Percentiles rank a stretch among this genome's conserved stretches.
These are phyloP conservation scores for Crambe crambe DNA, from an alignment of 37 sponge, comb jelly and placozoan species.

Conservation along the genomic window DNA sequence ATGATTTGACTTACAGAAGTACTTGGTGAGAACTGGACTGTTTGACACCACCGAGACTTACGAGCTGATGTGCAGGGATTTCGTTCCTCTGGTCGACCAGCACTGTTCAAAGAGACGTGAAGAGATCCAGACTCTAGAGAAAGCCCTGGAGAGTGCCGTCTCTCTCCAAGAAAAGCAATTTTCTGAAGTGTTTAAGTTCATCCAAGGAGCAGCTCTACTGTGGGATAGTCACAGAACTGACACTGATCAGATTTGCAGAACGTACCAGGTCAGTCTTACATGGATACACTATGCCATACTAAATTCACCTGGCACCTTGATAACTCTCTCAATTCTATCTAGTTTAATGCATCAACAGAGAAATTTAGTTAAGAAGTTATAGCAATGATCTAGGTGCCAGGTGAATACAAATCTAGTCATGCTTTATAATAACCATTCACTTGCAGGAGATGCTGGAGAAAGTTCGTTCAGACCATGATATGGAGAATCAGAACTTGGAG, in stretches of 20 bases:
- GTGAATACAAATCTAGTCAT: too few relatives aligned
- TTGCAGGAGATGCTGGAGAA: constrained; percentile 59
- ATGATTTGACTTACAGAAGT: too few relatives aligned
- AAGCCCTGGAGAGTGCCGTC: constrained; percentile 27
- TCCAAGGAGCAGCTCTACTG: constrained; percentile 71
- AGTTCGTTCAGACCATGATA: constrained; percentile 59
- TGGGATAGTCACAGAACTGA: constrained; percentile 57
- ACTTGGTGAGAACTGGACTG: neutral
- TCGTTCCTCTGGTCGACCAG: constrained; percentile 66
- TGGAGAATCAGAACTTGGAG: constrained; percentile 76
- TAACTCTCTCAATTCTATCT: too few relatives aligned
- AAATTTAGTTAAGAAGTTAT: too few relatives aligned
- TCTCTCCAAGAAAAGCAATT: constrained; percentile 40
- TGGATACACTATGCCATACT: too few relatives aligned
- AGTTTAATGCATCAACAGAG: too few relatives aligned
- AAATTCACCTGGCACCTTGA: too few relatives aligned
- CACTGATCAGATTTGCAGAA: constrained; percentile 7
- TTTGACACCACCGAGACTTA: neutral
- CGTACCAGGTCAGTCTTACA: neutral
- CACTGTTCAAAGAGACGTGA: neutral
- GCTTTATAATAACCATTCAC: too few relatives aligned
- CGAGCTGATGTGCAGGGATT: constrained; percentile 52
- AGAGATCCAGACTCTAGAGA: constrained; percentile 49
- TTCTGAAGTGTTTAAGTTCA: constrained; percentile 59
- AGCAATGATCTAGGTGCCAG: too few relatives aligned